Evolutionary conservation across 2,888 invertebrate species (phyloP), one percentile per base, ranked within the genome.

Genomic region (Papilio elwesi): DNA sequence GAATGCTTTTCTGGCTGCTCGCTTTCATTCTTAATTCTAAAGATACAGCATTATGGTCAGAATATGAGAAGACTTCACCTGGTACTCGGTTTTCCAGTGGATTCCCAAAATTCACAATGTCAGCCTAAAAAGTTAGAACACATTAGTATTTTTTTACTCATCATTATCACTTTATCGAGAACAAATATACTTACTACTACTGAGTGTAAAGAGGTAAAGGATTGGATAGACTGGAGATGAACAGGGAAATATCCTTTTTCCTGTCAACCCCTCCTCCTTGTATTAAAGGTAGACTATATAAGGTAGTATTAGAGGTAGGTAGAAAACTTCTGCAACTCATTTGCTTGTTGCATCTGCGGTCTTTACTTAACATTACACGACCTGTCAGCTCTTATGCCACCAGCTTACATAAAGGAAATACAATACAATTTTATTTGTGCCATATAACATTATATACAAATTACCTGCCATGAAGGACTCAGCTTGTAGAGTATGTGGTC

Each of bases 31-130:
- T 79, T 10, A 95, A 71, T 78, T 91, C 95, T 9, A 96, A 95
- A 74, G 95, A 89, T 9, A 98, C 96, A 13, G 97, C 98, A 89
- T 98, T 98, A 86, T 98, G 98, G 87, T 98, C 98, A 0, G 98
- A 98, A 88, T 96, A 98, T 80, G 98, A 98, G 81, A 96, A 97
- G 69, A 92, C 84, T 76, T 95, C 90, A 36, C 94, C 95, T 0
- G 97, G 97, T 52, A 98, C 96, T 80, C 96, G 94, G 69, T 95
- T 94, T 77, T 97, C 96, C 76, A 98, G 94, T 0, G 98, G 97
- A 76, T 96, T 95, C 11, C 93, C 91, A 82, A 96, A 97, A 76
- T 95, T 94, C 6, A 85, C 62, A 6, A 93, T 83, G 57, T 85
- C 80, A 15, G 84, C 89, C 94, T 94, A 82, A 63, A 84, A 86